Evolutionary conservation across 1,140 invertebrate species (phyloP), one percentile per base, ranked within the genome.

Genomic region (Vanessa atalanta): DNA sequence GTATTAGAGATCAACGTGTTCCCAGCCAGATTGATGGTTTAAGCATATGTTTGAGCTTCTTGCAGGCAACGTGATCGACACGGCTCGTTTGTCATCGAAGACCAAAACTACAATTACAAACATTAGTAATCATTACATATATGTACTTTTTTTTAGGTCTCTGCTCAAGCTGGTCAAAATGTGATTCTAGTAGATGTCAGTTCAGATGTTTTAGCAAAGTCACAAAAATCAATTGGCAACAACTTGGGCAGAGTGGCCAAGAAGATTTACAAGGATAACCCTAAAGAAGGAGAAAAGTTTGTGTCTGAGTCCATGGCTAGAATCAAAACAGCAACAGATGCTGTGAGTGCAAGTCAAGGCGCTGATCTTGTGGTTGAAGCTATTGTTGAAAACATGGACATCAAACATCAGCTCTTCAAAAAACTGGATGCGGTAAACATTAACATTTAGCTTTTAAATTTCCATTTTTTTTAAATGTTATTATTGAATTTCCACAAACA

Each of bases 351-450:
- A 67, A 95, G 96, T 0, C 94, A 95, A 83, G 89, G 94, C 57
- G 90, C 96, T 16, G 97, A 98, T 91, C 88, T 98, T 16, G 96
- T 98, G 14, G 94, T 98, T 43, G 97, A 98, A 93, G 97, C 97
- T 9, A 97, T 98, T 87, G 95, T 98, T 70, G 97, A 98, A 87
- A 98, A 97, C 84, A 89, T 98, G 51, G 94, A 95, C 55, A 84
- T 96, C 0, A 98, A 98, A 85, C 95, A 96, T 79, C 95, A 97
- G 77, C 89, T 98, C 1, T 98, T 98, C 84, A 91, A 94, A 63
- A 86, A 91, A 65, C 89, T 95, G 47, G 95, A 96, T 88, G 83
- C 80, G 65, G 94, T 94, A 87, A 86, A 47, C 26, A 26, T 43
- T 12, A 65, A 48, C 6, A 65, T 8, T 43, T 2, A 47, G 16